Evolutionary conservation across 2,113 vertebrate genomes (phyloP), one percentile per base, ranked within the genome.

Genomic region (Zonotrichia leucophrys): DNA sequence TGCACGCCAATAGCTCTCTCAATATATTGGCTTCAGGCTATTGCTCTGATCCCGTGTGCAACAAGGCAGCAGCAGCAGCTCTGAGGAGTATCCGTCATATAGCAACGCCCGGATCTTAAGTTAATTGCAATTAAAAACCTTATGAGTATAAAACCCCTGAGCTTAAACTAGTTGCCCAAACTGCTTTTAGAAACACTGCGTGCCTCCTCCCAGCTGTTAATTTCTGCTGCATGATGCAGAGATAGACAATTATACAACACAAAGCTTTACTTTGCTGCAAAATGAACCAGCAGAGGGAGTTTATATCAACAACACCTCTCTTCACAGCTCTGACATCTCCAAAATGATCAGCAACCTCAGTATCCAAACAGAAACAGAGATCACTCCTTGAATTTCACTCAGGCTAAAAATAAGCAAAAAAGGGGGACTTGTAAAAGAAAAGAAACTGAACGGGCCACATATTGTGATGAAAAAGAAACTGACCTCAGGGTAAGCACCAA

Each of bases 331-430:
- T 75, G 62, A 81, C 78, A 81, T 50, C 68, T 49, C 77, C 31
- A 22, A 92, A 95, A 42, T 46, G 23, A 72, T 8, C 82, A 90
- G 66, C 31, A 39, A 35, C 27, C 37, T 44, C 56, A 18, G 60
- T 35, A n/a, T 30, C 68, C 56, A 68, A 93, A 84, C 89, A 79
- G 67, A 89, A 92, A 83, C 33, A 75, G 64, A 81, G 52, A 63
- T 50, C 49, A 62, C 14, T 63, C 56, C 55, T 53, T 66, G 59
- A 75, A 83, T 67, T 75, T 70, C 68, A 83, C 24, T 22, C 41
- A 58, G 17, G 70, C 60, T 87, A 83, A 92, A 96, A 94, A 78
- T 42, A 95, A 78, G 58, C 47, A 91, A 88, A 42, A 94, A 91
- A 70, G 31, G 47, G n/a, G 28, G 16, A 83, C 47, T 67, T 37